These are phyloP conservation scores for Megalops cyprinoides DNA, from an alignment of 2,797 vertebrate species.

Conservation along the genomic window DNA sequence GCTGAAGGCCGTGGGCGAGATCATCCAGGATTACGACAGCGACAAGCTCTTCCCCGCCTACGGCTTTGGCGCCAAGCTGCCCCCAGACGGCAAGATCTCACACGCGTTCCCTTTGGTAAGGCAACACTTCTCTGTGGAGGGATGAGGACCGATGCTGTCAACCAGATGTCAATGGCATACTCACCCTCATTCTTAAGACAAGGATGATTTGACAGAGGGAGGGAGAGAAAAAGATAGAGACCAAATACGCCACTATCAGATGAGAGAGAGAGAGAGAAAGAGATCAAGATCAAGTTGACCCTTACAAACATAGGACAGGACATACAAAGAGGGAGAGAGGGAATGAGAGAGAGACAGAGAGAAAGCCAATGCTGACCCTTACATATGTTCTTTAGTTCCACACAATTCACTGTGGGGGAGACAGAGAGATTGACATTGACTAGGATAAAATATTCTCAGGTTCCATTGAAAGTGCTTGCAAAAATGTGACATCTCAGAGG, in stretches of 20 bases:
- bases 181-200: too few relatives aligned
- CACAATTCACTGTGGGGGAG: background rate
- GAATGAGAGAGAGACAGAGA: background rate
- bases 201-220: too few relatives aligned
- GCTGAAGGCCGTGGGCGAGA: slow-evolving; percentile 94
- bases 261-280: too few relatives aligned
- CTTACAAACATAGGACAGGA: background rate
- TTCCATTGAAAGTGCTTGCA: background rate
- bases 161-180: too few relatives aligned
- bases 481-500: background rate
- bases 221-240: too few relatives aligned
- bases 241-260: too few relatives aligned
- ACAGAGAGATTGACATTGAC: background rate
- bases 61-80: slow-evolving; percentile 95
- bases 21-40: slow-evolving; percentile 98
- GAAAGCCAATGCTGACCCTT: too few relatives aligned
- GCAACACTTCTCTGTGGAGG: slow-evolving; percentile 11
- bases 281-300: too few relatives aligned
- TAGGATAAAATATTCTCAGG: background rate
- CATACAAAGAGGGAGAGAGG: background rate
- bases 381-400: background rate
- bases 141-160: too few relatives aligned
- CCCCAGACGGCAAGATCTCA: slow-evolving; percentile 93
- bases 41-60: slow-evolving; percentile 98
- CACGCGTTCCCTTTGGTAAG: slow-evolving; percentile 94